phyloP scores from a whole-genome alignment of 2,113 vertebrate species.

The Scatophagus argus region DNA sequence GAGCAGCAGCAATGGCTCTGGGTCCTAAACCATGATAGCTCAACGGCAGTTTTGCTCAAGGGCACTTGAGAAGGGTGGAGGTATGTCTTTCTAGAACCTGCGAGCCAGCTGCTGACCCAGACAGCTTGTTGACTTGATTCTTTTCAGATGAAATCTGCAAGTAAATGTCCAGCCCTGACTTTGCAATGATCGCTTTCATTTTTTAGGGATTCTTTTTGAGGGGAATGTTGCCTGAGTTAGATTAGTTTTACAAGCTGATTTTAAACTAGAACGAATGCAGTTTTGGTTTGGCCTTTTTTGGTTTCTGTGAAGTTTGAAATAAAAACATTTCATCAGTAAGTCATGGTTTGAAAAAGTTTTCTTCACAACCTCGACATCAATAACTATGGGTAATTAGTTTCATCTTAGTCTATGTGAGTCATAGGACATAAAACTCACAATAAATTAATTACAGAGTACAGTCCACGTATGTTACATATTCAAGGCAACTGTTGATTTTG shows the following conservation, averaged over 20 bases:
- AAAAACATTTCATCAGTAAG: constrained; percentile 25
- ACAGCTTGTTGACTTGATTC: constrained; percentile 15
- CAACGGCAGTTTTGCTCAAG: constrained; percentile 19
- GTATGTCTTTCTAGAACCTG: not conserved
- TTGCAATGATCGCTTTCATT: not conserved
- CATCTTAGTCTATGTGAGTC: constrained; percentile 18
- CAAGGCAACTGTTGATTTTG: constrained; percentile 42
- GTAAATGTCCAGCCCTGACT: not conserved
- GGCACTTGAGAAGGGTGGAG: not conserved
- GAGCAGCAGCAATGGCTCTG: not conserved
- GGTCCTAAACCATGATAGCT: too few species aligned
- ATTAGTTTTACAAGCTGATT: constrained; percentile 27
- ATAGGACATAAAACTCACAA: not conserved
- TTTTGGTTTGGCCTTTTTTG: not conserved
- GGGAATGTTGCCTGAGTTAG: not conserved
- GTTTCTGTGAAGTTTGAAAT: constrained; percentile 1
- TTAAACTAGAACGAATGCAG: constrained; percentile 24
- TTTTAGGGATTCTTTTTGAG: not conserved
- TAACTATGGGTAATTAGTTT: constrained; percentile 39
- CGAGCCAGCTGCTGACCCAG: constrained; percentile 1
- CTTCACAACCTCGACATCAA: constrained; percentile 31
- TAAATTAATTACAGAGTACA: constrained; percentile 39
- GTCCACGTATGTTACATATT: constrained; percentile 13
- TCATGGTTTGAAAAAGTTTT: constrained; percentile 15
- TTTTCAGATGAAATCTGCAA: constrained; percentile 11